Conservation (phyloP, 1,140 invertebrate species). For the Diploscapter pachys region DNA sequence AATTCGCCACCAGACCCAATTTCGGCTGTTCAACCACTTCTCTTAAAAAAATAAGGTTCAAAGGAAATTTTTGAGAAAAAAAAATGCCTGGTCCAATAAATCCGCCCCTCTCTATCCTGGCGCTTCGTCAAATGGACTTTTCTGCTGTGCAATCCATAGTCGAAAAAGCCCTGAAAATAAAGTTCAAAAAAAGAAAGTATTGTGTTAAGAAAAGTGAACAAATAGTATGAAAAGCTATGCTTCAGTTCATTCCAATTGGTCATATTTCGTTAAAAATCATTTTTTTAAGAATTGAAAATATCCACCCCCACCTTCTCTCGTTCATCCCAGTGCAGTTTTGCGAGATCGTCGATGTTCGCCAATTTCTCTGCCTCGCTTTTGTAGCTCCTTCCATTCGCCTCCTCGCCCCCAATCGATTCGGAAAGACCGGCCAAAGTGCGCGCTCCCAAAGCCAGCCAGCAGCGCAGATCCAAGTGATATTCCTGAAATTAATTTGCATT, state of each 20-base stretch:
- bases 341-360: constrained; percentile 44
- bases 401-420: constrained; percentile 59
- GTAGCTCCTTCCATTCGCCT: constrained; percentile 25
- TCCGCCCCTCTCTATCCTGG: background rate
- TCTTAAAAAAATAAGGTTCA: background rate
- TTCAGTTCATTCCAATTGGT: too few species aligned
- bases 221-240: too few species aligned
- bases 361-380: constrained; percentile 26
- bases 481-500: constrained; percentile 64
- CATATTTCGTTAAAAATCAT: too few species aligned
- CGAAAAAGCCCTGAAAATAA: constrained; percentile 37
- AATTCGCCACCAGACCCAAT: constrained; percentile 4
- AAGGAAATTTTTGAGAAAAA: background rate
- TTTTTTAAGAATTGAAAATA: background rate
- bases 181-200: background rate
- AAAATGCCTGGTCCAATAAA: background rate
- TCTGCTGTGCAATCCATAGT: constrained; percentile 48
- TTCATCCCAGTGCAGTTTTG: constrained; percentile 50
- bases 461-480: constrained; percentile 88
- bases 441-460: constrained; percentile 89
- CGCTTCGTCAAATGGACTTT: constrained; percentile 36
- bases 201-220: background rate
- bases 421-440: constrained; percentile 76
- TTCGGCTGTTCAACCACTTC: background rate
- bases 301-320: constrained; percentile 22